Evolutionary conservation across 1,140 invertebrate genomes (phyloP).

Genomic region (Asobara japonica): DNA sequence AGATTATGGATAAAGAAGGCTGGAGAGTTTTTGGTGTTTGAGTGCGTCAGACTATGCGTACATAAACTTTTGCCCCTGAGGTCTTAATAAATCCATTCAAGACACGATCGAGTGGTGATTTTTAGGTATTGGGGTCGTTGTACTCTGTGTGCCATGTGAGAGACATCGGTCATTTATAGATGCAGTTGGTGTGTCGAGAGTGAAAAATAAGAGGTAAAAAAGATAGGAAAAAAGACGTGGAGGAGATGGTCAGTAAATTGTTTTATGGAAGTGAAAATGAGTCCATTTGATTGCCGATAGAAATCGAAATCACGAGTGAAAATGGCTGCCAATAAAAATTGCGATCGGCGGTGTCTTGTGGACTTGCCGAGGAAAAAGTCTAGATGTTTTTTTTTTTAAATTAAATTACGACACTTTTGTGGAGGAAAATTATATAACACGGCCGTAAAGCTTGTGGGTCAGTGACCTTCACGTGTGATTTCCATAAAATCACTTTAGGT

Average conservation of each 20-base stretch:
- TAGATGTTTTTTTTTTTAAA: too few species aligned
- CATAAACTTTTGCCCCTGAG: conserved; percentile 1
- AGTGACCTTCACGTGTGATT: too few species aligned
- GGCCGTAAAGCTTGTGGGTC: too few species aligned
- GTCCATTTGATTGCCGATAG: not conserved
- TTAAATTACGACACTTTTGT: not conserved
- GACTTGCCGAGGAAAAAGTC: too few species aligned
- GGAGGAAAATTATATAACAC: not conserved
- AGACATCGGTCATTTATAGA: not conserved
- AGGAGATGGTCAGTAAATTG: not conserved
- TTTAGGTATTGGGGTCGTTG: conserved; percentile 5
- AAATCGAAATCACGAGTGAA: not conserved
- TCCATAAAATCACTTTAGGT: too few species aligned
- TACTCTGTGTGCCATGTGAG: not conserved
- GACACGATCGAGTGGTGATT: conserved; percentile 13
- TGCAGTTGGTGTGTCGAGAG: not conserved
- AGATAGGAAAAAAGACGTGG: not conserved
- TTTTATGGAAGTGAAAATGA: not conserved
- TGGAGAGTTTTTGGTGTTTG: conserved; percentile 24
- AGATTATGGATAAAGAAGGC: conserved; percentile 7
- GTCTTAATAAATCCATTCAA: not conserved
- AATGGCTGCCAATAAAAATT: too few species aligned
- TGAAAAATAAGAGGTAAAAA: not conserved
- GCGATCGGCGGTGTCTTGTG: too few species aligned
- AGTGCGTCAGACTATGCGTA: conserved; percentile 27